Conservation (phyloP, 2,113 vertebrate species). For the Sialia sialis region DNA sequence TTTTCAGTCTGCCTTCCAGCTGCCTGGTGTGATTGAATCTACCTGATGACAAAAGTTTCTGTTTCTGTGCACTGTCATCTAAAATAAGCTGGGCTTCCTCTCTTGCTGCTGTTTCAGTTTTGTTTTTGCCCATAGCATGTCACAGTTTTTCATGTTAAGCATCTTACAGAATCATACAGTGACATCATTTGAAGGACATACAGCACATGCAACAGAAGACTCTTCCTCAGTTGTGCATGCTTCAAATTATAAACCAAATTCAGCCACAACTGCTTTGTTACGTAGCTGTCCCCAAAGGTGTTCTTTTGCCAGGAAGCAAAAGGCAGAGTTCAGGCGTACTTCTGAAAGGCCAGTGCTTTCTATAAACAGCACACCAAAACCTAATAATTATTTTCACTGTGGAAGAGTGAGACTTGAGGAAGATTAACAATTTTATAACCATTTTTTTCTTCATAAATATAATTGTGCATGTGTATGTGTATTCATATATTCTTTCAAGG, state of each 20-base stretch:
- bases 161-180: background rate
- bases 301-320: background rate
- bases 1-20: background rate
- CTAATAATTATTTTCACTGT: background rate
- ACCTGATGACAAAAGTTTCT: background rate
- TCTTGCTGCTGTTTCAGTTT: background rate
- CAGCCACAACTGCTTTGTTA: background rate
- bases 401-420: background rate
- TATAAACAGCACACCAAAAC: background rate
- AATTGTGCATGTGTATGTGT: background rate
- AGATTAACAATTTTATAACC: background rate
- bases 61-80: background rate
- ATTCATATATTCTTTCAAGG: background rate
- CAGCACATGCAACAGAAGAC: background rate
- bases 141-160: background rate
- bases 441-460: background rate
- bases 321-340: background rate
- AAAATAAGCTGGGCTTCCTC: background rate
- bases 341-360: background rate
- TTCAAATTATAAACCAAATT: background rate
- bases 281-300: fast-evolving
- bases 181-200: background rate
- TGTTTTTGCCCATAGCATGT: background rate
- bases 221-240: background rate
- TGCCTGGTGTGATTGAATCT: background rate